Evolutionary conservation across 2,888 invertebrate species (phyloP), one percentile per base, ranked within the genome.

Genomic region (Napeogenes inachia): DNA sequence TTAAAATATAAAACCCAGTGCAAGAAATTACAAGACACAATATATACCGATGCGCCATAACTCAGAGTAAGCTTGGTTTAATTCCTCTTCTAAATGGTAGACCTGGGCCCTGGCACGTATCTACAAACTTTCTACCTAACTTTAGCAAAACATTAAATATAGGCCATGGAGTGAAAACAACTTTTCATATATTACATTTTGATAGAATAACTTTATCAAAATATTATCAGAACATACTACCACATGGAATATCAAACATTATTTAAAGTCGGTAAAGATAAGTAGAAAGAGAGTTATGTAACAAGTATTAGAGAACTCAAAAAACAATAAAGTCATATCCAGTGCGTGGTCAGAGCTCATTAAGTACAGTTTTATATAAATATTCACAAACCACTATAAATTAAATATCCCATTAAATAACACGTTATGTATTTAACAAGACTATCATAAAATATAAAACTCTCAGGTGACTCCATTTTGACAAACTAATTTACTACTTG

Each of bases 381-480:
- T 46, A 35, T 60, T 54, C 38, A 6, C 53, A 53, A 58, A 45
- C 47, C 33, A 38, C 61, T 45, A 55, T 65, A 69, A 69, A 71
- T 69, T 68, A 67, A 66, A 69, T 54, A 67, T 56, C 60, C 63
- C 76, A 75, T 78, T 77, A 75, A 73, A 75, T 71, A 67, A 71
- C 76, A 75, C 72, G 75, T 75, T 79, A 74, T 69, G 67, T 74
- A 75, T 80, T 78, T 79, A 75, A 77, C 74, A 76, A 72, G 74
- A 74, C 60, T 56, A 59, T 68, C 68, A 54, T 71, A 72, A 80
- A 82, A 78, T 76, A 81, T 78, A 78, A 76, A 79, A 76, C 79
- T 77, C 75, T 78, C 85, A 85, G 86, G 85, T 85, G 84, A 80
- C 75, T 73, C 63, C 63, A 55, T 56, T 72, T 71, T 76, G 78